Percentiles rank a stretch among this genome's conserved stretches.
phyloP scores from a whole-genome alignment of 2,113 vertebrate species.

The Lates calcarifer region DNA sequence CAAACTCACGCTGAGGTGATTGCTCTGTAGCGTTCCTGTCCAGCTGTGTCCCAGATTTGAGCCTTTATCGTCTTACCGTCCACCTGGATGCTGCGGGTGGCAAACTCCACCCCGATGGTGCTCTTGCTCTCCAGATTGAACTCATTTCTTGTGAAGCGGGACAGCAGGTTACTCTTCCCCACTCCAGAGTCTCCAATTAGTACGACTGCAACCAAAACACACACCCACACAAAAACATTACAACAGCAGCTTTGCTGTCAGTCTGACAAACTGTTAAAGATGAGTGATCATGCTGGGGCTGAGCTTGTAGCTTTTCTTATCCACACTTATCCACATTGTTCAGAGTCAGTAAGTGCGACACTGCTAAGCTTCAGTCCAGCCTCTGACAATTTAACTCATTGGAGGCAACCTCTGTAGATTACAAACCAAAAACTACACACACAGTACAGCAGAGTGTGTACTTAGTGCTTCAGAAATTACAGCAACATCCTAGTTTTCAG shows the following conservation, averaged over 20 bases:
- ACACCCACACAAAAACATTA: slow-evolving; percentile 5
- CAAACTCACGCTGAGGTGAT: slow-evolving; percentile 95
- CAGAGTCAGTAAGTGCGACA: neutral
- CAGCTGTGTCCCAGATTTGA: slow-evolving; percentile 98
- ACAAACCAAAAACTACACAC: neutral
- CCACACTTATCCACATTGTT: neutral
- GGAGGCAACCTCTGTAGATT: neutral
- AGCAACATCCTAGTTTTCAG: neutral
- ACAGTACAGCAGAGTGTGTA: neutral
- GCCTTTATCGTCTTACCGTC: slow-evolving; percentile 98
- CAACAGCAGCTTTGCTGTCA: neutral
- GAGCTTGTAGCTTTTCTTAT: too few species aligned
- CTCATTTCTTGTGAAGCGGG: slow-evolving; percentile 97
- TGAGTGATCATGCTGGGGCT: neutral
- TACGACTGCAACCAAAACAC: slow-evolving; percentile 86
- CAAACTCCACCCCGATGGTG: slow-evolving; percentile 98
- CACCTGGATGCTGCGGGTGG: slow-evolving; percentile 97
- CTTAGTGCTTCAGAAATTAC: neutral
- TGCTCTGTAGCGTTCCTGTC: slow-evolving; percentile 96
- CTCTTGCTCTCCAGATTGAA: slow-evolving; percentile 99
- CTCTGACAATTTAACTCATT: neutral
- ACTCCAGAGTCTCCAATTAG: slow-evolving; percentile 97
- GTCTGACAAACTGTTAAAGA: neutral
- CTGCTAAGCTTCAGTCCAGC: neutral
- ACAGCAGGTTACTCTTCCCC: slow-evolving; percentile 97